Percentiles rank a stretch among this genome's conserved stretches.
Evolutionary conservation across 2,888 invertebrate genomes (phyloP).

Genomic region (Spisula subtruncata): DNA sequence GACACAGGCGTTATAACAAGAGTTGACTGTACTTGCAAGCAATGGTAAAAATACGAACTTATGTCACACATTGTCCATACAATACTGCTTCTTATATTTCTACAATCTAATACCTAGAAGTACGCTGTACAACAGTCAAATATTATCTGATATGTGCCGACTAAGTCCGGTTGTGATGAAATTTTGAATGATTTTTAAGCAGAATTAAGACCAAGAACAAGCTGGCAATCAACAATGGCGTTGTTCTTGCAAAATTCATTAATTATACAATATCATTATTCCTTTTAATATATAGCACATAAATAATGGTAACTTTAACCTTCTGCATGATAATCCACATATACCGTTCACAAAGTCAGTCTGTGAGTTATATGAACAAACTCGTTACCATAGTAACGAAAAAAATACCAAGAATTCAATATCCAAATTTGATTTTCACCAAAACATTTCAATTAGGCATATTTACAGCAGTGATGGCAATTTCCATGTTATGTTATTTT

Average conservation of each 20-base stretch:
- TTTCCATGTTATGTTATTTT: not conserved
- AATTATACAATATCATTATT: not conserved
- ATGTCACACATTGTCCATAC: not conserved
- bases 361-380: not conserved
- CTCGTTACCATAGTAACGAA: not conserved
- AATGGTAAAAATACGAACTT: not conserved
- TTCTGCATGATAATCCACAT: not conserved
- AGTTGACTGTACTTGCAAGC: too few species aligned
- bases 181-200: not conserved
- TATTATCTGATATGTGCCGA: constrained; percentile 13
- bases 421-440: not conserved
- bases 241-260: not conserved
- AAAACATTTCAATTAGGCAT: not conserved
- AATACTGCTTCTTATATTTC: not conserved
- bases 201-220: not conserved
- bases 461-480: constrained; percentile 15
- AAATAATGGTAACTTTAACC: not conserved
- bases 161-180: not conserved
- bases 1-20: too few species aligned
- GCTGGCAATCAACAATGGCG: not conserved
- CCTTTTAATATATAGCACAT: not conserved
- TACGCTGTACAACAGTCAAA: not conserved
- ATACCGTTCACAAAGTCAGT: not conserved
- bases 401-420: not conserved
- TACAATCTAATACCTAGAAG: constrained; percentile 1